phyloP scores from a whole-genome alignment of 2,113 vertebrate species.

The Setophaga petechia region DNA sequence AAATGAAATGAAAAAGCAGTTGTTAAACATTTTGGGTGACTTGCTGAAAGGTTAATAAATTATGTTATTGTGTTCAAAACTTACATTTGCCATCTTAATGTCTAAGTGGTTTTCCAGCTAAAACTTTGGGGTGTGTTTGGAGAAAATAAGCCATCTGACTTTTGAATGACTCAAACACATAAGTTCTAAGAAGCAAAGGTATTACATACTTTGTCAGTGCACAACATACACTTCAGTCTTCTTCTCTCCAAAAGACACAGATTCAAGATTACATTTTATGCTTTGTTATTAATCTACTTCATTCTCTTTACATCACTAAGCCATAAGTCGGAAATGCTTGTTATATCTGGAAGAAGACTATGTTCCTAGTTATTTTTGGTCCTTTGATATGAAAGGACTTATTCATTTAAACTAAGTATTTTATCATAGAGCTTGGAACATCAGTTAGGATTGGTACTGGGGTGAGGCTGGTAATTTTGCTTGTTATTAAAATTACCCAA shows the following conservation, averaged over 20 bases:
- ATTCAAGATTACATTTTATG: slow-evolving; percentile 47
- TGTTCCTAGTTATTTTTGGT: slow-evolving; percentile 62
- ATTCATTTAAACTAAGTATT: slow-evolving; percentile 52
- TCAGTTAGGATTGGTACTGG: background rate
- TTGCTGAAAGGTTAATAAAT: slow-evolving; percentile 58
- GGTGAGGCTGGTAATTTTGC: slow-evolving; percentile 30
- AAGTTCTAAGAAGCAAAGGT: slow-evolving; percentile 13
- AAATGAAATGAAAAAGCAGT: slow-evolving; percentile 54
- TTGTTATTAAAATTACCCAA: slow-evolving; percentile 45
- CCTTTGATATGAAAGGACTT: slow-evolving; percentile 53
- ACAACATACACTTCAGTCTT: background rate
- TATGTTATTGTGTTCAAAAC: slow-evolving; percentile 44
- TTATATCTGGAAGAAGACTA: slow-evolving; percentile 62
- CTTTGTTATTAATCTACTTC: slow-evolving; percentile 54
- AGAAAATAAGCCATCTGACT: slow-evolving; percentile 20
- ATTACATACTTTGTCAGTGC: background rate
- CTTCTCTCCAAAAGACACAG: slow-evolving; percentile 43
- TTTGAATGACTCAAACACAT: slow-evolving; percentile 2
- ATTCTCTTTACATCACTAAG: slow-evolving; percentile 65
- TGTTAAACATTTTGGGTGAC: slow-evolving; percentile 48
- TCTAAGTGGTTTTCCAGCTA: slow-evolving; percentile 23
- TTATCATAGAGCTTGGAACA: slow-evolving; percentile 37
- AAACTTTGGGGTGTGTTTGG: slow-evolving; percentile 20
- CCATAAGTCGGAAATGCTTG: slow-evolving; percentile 47
- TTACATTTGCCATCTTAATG: slow-evolving; percentile 37